A percentile compares a stretch with the other conserved stretches of the same genome.
Conservation (phyloP, 2,888 invertebrate species). For the Mythimna impura region DNA sequence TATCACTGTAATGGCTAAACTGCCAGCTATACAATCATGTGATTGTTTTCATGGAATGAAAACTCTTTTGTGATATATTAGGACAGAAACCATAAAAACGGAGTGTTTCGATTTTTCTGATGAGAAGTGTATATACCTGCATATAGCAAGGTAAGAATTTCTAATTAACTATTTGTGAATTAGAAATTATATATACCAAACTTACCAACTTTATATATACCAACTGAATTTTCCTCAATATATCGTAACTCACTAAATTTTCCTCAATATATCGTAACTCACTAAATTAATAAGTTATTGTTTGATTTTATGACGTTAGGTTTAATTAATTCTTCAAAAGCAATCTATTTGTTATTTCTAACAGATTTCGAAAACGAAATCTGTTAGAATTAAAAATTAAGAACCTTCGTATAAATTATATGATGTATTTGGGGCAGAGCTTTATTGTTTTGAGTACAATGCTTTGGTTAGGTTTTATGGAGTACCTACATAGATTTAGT, state of each 20-base stretch:
- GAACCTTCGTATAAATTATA: slow-evolving; percentile 13
- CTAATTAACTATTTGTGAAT: background rate
- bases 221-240: background rate
- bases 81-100: too few relatives aligned
- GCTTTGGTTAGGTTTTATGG: slow-evolving; percentile 38
- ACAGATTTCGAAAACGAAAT: too few relatives aligned
- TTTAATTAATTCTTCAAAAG: background rate
- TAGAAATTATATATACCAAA: too few relatives aligned
- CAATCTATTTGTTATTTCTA: background rate
- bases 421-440: slow-evolving; percentile 11
- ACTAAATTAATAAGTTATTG: background rate
- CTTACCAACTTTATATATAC: too few relatives aligned
- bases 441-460: slow-evolving; percentile 45
- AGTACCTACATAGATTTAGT: slow-evolving; percentile 49
- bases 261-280: background rate
- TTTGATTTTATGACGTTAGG: background rate
- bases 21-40: too few relatives aligned
- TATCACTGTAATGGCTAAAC: too few relatives aligned
- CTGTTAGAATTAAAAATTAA: too few relatives aligned
- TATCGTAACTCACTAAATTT: background rate
- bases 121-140: too few relatives aligned
- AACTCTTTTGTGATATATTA: too few relatives aligned
- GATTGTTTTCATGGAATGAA: too few relatives aligned
- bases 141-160: background rate
- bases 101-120: too few relatives aligned